Evolutionary conservation across 1,140 invertebrate genomes (phyloP), one percentile per base, ranked within the genome.

Genomic region (Bombus confusus): DNA sequence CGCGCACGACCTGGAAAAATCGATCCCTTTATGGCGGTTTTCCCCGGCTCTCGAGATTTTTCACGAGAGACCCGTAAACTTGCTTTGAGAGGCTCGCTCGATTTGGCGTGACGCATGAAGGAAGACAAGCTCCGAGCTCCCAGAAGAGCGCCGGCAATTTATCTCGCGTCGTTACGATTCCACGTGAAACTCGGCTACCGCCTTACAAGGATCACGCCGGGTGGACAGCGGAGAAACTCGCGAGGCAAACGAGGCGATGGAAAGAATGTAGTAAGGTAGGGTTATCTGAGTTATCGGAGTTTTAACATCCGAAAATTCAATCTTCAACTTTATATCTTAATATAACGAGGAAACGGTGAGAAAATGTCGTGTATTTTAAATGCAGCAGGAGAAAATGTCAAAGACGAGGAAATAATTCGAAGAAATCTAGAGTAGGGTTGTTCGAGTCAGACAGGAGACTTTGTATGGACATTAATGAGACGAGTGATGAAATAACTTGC

Each of bases 11-110:
- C 37, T 64, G 75, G 57, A 59, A 78, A 78, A 64, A 78, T 64
- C 75, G 59, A 78, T 78, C 28, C 59, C 39, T 66, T 39, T 18
- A 78, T 39, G 18, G 8, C 59, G 37, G 37, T 64, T 43, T 77
- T 41, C 37, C 37, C 28, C 28, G 75, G 13, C 25, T 12, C 39
- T 15, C 37, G 75, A 64, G 75, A 78, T 78, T 78, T 78, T 78
- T 64, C 57, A 78, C 75, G 8, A 37, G 57, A 41, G 75, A 78
- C 75, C n/a, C 57, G 75, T 66, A 66, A 78, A 78, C 75, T 39
- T 37, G 57, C 31, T 64, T 52, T 43, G 75, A 78, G 75, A 41
- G 75, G 52, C 59, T 78, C 59, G 75, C 59, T 64, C 57, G 75
- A 78, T 78, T 62, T 66, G 8, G 15, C 75, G 15, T 43, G 59